Evolutionary conservation across 1,140 invertebrate species (phyloP).

Genomic region (Doryteuthis pealeii): DNA sequence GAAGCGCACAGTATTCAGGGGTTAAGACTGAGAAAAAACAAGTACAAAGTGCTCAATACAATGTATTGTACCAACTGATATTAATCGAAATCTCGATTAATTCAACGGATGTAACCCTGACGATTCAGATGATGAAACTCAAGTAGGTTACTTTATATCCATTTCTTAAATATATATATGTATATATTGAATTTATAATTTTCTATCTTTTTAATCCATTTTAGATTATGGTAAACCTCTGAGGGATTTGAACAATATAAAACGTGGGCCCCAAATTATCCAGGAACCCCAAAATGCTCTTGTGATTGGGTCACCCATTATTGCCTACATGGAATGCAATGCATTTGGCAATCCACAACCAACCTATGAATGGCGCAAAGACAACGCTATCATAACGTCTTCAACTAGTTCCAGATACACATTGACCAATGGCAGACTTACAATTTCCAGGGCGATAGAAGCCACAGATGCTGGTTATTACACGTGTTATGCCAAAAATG

Average conservation of each 20-base stretch:
- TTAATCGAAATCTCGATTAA: too few relatives aligned
- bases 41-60: too few relatives aligned
- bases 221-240: background rate
- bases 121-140: too few relatives aligned
- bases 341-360: slow-evolving; percentile 33
- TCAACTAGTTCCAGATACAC: slow-evolving; percentile 57
- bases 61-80: too few relatives aligned
- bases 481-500: slow-evolving; percentile 34
- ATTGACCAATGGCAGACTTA: slow-evolving; percentile 35
- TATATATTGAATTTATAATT: too few relatives aligned
- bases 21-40: too few relatives aligned
- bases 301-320: background rate
- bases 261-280: background rate
- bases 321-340: slow-evolving; percentile 31
- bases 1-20: too few relatives aligned
- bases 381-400: slow-evolving; percentile 22
- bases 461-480: slow-evolving; percentile 29
- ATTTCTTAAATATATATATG: too few relatives aligned
- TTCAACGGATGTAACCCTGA: too few relatives aligned
- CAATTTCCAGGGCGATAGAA: slow-evolving; percentile 26
- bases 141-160: too few relatives aligned
- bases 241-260: background rate
- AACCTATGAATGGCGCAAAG: slow-evolving; percentile 29
- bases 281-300: background rate
- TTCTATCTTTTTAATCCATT: background rate